phyloP scores from a whole-genome alignment of 35 echinoderm and acorn worm genomes.

The Patiria miniata region DNA sequence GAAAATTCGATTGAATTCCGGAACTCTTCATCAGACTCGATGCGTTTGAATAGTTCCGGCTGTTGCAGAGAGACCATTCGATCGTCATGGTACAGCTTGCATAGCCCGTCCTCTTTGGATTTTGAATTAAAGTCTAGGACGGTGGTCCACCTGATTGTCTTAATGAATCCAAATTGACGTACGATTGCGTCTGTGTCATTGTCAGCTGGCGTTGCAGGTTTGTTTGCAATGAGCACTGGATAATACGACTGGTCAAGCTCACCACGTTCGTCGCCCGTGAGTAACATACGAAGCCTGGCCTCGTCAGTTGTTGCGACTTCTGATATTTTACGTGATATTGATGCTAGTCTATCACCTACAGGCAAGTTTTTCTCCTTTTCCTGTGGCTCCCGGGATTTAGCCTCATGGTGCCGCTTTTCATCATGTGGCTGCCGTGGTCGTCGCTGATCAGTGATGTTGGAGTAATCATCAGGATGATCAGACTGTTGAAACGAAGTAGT shows the following conservation, averaged over 20 bases:
- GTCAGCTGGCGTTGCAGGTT: background rate
- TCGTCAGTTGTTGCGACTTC: background rate
- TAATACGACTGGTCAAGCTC: background rate
- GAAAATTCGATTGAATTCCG: background rate
- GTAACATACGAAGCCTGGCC: conserved; percentile 1
- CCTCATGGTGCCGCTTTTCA: too few species aligned
- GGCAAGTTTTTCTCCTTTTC: background rate
- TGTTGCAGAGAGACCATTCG: background rate
- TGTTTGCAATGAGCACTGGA: conserved; percentile 28
- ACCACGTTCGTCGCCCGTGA: background rate
- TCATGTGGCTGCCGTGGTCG: too few species aligned
- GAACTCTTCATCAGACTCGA: background rate
- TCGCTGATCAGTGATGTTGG: too few species aligned
- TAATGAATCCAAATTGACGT: conserved; percentile 37
- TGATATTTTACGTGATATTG: too few species aligned
- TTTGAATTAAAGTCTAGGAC: conserved; percentile 48
- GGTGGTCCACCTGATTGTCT: conserved; percentile 32
- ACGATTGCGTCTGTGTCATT: background rate
- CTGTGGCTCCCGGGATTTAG: too few species aligned
- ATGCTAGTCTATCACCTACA: background rate
- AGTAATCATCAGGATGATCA: too few species aligned
- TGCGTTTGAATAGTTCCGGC: background rate
- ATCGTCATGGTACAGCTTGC: conserved; percentile 2
- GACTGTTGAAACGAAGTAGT: too few species aligned
- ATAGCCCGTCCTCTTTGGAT: conserved; percentile 35